Evolutionary conservation across 1,140 invertebrate genomes (phyloP), one percentile per base, ranked within the genome.

Genomic region (Drosophila tropicalis): DNA sequence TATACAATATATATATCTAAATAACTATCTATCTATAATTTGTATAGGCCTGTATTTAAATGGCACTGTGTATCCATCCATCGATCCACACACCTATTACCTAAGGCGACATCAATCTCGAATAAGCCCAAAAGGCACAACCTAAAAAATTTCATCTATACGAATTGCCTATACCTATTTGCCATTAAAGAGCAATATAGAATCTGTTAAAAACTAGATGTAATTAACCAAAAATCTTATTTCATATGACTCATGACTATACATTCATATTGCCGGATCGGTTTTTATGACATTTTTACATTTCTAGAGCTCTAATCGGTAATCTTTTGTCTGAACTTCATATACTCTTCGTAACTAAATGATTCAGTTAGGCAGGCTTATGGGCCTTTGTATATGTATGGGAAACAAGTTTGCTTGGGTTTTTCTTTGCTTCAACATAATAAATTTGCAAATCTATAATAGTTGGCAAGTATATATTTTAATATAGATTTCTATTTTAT

Each of bases 391-490:
- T n/a, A 36, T 39, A 13, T 39, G 12, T 39, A 29, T 29, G 1
- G 29, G 10, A 67, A 81, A 84, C 81, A 60, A 19, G 81, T 84
- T 85, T 76, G 22, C 15, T 68, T 69, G 65, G 70, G 51, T 65
- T 81, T 85, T 85, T 62, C 41, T 55, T 15, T 51, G 5, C 9
- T 3, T 0, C 7, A 13, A 32, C 39, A 15, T 40, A 64, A 85
- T 78, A 81, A 77, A 72, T 72, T 84, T 68, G 81, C 81, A 71
- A 84, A 85, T 78, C 79, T 71, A 64, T 74, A 76, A 72, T 62
- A 81, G 64, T 86, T 75, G 72, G 57, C 15, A 39, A 10, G 44
- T 51, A 51, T 22, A 51, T 51, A 22, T 51, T 22, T 22, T 51
- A 51, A 51, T 51, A 51, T 51, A 51, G 44, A 51, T 22, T 51